These are phyloP conservation scores for Albula glossodonta DNA, from an alignment of 2,113 vertebrate genomes.

Conservation along the genomic window DNA sequence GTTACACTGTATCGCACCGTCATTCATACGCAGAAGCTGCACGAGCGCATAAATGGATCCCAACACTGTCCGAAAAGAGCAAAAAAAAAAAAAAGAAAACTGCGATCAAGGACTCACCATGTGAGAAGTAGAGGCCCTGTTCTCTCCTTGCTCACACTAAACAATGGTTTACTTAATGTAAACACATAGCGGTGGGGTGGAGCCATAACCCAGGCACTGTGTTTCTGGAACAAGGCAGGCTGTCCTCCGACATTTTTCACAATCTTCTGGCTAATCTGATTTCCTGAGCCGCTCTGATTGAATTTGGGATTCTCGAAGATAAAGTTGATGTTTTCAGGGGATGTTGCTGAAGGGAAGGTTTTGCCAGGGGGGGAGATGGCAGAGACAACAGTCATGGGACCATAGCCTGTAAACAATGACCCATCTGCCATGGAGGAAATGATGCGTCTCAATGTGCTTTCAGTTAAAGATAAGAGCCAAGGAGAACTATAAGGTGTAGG, in stretches of 20 bases:
- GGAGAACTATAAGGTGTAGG: neutral
- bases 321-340: neutral
- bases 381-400: neutral
- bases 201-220: neutral
- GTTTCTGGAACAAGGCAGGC: neutral
- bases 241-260: neutral
- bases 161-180: neutral
- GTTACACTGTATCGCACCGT: neutral
- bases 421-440: neutral
- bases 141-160: neutral
- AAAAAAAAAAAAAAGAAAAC: too few relatives aligned
- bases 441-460: neutral
- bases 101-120: neutral
- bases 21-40: neutral
- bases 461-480: neutral
- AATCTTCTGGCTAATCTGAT: conserved; percentile 3
- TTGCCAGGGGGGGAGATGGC: neutral
- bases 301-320: neutral
- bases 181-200: neutral
- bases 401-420: neutral
- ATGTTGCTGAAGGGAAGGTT: neutral
- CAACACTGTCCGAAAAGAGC: neutral
- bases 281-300: neutral
- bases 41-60: neutral
- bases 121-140: neutral